Percentiles rank a stretch among this genome's conserved stretches.
These are phyloP conservation scores for Epinephelus cyanopodus DNA, from an alignment of 2,113 vertebrate species.

Conservation along the genomic window DNA sequence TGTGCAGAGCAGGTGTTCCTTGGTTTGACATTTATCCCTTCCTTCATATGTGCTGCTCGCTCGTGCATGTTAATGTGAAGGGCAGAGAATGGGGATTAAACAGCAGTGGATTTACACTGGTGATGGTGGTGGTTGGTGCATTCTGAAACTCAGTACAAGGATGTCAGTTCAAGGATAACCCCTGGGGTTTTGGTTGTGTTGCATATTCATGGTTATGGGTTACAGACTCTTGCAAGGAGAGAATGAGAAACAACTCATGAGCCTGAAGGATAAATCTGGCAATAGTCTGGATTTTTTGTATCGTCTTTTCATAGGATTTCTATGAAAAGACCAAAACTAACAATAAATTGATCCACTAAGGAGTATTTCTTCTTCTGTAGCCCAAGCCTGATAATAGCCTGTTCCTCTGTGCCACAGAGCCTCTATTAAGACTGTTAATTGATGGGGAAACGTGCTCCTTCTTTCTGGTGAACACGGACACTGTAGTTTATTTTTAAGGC, in stretches of 20 bases:
- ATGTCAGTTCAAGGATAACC: slow-evolving; percentile 46
- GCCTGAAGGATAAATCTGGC: not conserved
- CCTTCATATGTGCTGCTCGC: slow-evolving; percentile 25
- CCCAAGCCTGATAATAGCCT: not conserved
- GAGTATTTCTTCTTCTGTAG: not conserved
- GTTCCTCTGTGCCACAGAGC: not conserved
- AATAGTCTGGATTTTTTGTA: not conserved
- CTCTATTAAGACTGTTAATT: not conserved
- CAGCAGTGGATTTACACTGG: slow-evolving; percentile 38
- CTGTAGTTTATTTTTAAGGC: not conserved
- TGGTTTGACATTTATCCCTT: slow-evolving; percentile 60
- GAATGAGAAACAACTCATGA: not conserved
- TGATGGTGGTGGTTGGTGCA: slow-evolving; percentile 4
- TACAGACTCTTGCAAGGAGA: not conserved
- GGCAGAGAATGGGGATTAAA: slow-evolving; percentile 44
- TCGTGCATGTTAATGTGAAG: slow-evolving; percentile 47
- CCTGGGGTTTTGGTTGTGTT: slow-evolving; percentile 33
- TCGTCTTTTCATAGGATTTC: too few species aligned
- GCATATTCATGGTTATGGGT: slow-evolving; percentile 48
- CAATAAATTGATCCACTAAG: not conserved
- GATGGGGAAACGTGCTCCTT: not conserved
- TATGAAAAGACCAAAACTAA: not conserved
- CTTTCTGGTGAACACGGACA: not conserved
- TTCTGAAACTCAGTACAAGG: slow-evolving; percentile 3
- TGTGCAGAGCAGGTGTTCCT: slow-evolving; percentile 19